phyloP scores from a whole-genome alignment of 2,113 vertebrate species.

The Clinocottus analis region DNA sequence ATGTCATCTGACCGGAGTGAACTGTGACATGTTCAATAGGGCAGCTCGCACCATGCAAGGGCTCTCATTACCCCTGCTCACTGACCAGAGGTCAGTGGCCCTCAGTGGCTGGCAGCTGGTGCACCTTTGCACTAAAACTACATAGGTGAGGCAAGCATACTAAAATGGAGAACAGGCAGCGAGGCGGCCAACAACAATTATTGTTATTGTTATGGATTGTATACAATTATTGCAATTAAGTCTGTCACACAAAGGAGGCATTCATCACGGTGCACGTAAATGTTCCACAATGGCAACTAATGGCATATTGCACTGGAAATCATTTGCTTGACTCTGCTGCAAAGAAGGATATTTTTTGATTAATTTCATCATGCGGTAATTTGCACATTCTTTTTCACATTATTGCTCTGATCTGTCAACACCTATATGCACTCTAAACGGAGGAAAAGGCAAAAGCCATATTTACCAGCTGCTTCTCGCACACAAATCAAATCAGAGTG shows the following conservation, averaged over 20 bases:
- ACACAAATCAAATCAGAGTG: conserved; percentile 80
- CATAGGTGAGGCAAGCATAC: neutral
- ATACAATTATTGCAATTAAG: conserved; percentile 33
- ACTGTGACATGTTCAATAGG: conserved; percentile 47
- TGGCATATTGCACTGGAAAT: conserved; percentile 42
- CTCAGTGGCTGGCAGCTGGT: conserved; percentile 2
- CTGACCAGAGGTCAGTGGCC: conserved; percentile 41
- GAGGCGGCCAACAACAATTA: neutral
- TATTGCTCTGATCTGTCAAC: conserved; percentile 77
- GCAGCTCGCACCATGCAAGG: conserved; percentile 27
- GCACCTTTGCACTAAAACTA: conserved; percentile 5
- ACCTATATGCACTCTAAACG: conserved; percentile 78
- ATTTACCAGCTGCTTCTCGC: conserved; percentile 80
- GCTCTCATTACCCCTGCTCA: conserved; percentile 65
- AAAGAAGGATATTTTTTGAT: conserved; percentile 54
- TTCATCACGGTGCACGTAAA: neutral
- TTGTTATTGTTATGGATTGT: neutral
- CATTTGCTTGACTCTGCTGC: conserved; percentile 43
- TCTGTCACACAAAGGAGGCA: conserved; percentile 4
- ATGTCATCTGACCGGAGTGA: conserved; percentile 43
- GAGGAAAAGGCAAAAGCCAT: conserved; percentile 76
- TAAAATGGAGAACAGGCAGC: neutral
- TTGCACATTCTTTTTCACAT: conserved; percentile 74
- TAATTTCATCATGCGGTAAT: conserved; percentile 75
- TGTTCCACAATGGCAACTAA: conserved; percentile 38